Evolutionary conservation across 2,888 invertebrate species (phyloP).

Genomic region (Cabera pusaria): DNA sequence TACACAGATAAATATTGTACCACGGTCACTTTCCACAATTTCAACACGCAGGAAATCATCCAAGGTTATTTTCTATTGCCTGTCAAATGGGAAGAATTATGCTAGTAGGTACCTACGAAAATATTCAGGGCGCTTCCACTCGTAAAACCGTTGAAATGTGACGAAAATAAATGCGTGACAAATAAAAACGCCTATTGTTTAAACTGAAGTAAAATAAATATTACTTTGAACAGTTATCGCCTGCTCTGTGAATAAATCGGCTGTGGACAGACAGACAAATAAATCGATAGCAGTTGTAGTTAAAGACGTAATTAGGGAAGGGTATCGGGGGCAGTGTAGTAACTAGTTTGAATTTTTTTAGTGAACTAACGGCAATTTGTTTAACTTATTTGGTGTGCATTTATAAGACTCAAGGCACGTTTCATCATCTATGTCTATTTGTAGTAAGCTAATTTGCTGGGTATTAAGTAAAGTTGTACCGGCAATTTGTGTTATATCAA

Average conservation of each 20-base stretch:
- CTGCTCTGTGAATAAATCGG: slow-evolving; percentile 28
- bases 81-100: slow-evolving; percentile 2
- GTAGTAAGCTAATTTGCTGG: no score
- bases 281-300: slow-evolving; percentile 30
- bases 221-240: slow-evolving; percentile 27
- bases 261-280: slow-evolving; percentile 31
- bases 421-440: no score
- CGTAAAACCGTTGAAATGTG: slow-evolving; percentile 14
- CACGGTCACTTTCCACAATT: no score
- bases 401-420: no score
- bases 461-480: no score
- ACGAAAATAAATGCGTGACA: slow-evolving; percentile 28
- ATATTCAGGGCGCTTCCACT: slow-evolving; percentile 6
- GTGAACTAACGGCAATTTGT: no score
- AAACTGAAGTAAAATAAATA: slow-evolving; percentile 21
- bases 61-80: no score
- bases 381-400: no score
- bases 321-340: not conserved
- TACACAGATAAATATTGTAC: no score
- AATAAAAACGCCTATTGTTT: slow-evolving; percentile 30
- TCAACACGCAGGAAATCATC: no score
- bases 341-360: no score
- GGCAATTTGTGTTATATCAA: no score
- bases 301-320: slow-evolving; percentile 13
- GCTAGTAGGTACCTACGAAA: slow-evolving; percentile 4